A percentile compares a stretch with the other conserved stretches of the same genome.
Conservation (phyloP, 2,888 invertebrate species). For the Imbricaverruca yamaguchii region DNA sequence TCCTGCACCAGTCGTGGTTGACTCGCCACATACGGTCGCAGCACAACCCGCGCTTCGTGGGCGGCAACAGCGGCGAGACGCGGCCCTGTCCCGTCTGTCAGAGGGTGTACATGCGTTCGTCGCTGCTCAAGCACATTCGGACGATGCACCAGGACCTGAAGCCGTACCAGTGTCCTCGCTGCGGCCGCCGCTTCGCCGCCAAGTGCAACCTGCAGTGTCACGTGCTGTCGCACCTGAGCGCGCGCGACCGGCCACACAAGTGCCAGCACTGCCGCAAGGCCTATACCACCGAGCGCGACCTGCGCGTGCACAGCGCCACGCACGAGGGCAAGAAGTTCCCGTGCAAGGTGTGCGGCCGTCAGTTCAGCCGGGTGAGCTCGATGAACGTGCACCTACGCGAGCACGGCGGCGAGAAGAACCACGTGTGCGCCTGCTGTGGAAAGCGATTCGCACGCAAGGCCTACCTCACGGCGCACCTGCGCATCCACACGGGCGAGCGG, state of each 20-base stretch:
- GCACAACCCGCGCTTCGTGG: conserved; percentile 65
- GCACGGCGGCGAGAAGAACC: conserved; percentile 71
- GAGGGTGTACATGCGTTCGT: conserved; percentile 66
- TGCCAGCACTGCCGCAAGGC: conserved; percentile 75
- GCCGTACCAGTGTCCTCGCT: conserved; percentile 71
- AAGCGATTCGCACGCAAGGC: conserved; percentile 80
- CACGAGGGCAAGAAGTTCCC: conserved; percentile 78
- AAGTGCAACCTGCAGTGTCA: conserved; percentile 85
- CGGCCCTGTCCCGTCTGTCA: conserved; percentile 63
- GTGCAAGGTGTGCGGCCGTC: conserved; percentile 81
- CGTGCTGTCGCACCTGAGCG: conserved; percentile 78
- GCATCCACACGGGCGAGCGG: conserved; percentile 71
- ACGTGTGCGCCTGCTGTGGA: conserved; percentile 66
- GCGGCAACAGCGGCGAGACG: background rate
- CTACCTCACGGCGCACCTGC: conserved; percentile 77
- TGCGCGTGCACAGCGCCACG: conserved; percentile 74
- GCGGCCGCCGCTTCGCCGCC: conserved; percentile 76
- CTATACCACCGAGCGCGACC: conserved; percentile 71
- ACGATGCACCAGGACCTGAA: conserved; percentile 58
- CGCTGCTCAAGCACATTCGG: conserved; percentile 68
- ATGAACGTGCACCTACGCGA: conserved; percentile 76
- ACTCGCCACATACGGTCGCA: conserved; percentile 73
- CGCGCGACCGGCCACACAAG: conserved; percentile 75
- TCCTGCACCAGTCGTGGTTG: conserved; percentile 72
- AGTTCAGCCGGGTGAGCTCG: conserved; percentile 80